Percentiles rank a stretch among this genome's conserved stretches.
Conservation (phyloP, 2,113 vertebrate genomes). For the Burhinus bistriatus region DNA sequence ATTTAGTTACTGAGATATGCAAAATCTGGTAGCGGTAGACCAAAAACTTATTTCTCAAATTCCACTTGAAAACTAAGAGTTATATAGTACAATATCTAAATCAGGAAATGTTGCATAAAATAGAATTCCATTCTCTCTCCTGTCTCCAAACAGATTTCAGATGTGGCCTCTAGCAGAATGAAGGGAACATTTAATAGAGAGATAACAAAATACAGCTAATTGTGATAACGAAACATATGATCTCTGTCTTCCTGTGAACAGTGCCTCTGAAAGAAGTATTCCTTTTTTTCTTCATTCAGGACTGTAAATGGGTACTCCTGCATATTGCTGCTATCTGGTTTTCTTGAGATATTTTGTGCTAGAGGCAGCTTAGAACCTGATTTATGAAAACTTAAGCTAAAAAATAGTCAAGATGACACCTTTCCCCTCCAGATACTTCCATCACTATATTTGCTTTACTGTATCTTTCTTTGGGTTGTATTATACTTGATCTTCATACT, state of each 20-base stretch:
- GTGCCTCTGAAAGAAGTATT: not conserved
- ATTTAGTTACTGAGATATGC: not conserved
- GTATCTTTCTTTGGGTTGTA: not conserved
- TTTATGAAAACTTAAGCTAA: not conserved
- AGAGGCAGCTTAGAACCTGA: not conserved
- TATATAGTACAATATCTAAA: not conserved
- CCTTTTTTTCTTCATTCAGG: not conserved
- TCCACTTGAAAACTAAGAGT: not conserved
- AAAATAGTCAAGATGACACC: not conserved
- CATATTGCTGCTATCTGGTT: not conserved
- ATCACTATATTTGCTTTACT: not conserved
- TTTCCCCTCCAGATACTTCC: not conserved
- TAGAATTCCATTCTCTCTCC: not conserved
- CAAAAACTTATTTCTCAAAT: not conserved
- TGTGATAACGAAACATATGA: not conserved
- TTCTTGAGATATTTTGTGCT: not conserved
- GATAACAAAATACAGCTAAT: conserved; percentile 20
- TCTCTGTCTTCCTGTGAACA: not conserved
- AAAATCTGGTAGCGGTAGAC: not conserved
- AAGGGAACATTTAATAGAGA: not conserved
- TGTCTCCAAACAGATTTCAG: not conserved
- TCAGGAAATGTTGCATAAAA: not conserved
- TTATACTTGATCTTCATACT: not conserved
- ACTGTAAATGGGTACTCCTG: not conserved
- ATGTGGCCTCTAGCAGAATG: not conserved